A percentile compares a stretch with the other conserved stretches of the same genome.
Evolutionary conservation across 35 echinoderm and acorn worm genomes (phyloP).

Genomic region (Heliocidaris tuberculata): DNA sequence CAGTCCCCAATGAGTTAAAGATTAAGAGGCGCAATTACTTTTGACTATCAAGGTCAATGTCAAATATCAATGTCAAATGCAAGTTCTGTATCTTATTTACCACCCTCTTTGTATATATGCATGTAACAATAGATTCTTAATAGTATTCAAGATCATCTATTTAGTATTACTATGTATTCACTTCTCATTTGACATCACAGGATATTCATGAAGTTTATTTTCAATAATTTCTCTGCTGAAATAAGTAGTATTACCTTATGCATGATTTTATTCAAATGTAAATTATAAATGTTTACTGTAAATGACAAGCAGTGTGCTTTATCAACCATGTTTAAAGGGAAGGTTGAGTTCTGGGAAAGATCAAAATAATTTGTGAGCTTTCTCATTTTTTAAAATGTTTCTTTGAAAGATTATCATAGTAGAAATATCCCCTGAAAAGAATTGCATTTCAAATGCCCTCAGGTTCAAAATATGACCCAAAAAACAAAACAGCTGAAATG

Average conservation of each 20-base stretch:
- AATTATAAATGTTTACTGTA: neutral
- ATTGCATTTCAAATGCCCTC: too few species aligned
- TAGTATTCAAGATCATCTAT: neutral
- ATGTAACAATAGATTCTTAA: neutral
- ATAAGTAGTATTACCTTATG: neutral
- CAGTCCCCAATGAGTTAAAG: neutral
- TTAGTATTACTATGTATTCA: slow-evolving; percentile 6
- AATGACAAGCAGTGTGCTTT: neutral
- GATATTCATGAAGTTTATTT: neutral
- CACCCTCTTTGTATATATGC: neutral
- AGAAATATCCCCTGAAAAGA: too few species aligned
- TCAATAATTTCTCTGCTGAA: neutral
- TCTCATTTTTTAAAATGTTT: too few species aligned
- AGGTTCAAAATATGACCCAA: too few species aligned
- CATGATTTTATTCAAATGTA: neutral
- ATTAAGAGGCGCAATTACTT: neutral
- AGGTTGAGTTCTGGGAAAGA: too few species aligned
- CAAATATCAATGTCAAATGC: neutral
- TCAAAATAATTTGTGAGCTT: too few species aligned
- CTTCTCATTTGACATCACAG: neutral
- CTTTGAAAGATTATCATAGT: too few species aligned
- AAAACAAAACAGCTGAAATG: too few species aligned
- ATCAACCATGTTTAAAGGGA: neutral
- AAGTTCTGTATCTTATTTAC: too few species aligned
- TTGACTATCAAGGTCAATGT: neutral